Conservation (phyloP, 2,888 invertebrate species). For the Synanthedon andrenaeformis region DNA sequence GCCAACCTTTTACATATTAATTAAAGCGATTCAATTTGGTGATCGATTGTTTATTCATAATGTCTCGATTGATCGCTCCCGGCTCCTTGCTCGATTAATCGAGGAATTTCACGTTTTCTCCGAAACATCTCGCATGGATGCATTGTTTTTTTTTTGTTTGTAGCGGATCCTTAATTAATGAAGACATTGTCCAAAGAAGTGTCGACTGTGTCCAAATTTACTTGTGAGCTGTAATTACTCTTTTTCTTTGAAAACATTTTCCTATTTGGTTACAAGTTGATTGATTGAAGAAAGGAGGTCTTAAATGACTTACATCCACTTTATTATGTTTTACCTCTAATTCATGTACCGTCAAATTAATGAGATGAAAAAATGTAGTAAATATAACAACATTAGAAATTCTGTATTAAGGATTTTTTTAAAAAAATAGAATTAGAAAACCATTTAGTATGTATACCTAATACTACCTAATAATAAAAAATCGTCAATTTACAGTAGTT, state of each 20-base stretch:
- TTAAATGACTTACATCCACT: too few species aligned
- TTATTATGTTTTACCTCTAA: too few species aligned
- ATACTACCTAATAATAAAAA: too few species aligned
- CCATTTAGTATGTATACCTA: neutral
- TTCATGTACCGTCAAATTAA: too few species aligned
- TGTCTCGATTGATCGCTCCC: conserved; percentile 30
- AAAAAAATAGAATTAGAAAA: too few species aligned
- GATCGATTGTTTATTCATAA: conserved; percentile 27
- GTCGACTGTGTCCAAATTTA: conserved; percentile 24
- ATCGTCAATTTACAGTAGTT: conserved; percentile 18
- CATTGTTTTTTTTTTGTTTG: conserved; percentile 35
- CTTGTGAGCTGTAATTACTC: too few species aligned
- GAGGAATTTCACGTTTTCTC: conserved; percentile 54
- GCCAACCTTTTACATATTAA: conserved; percentile 17
- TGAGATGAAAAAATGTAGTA: too few species aligned
- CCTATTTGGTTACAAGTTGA: too few species aligned
- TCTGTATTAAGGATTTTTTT: too few species aligned
- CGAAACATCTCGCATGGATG: conserved; percentile 52
- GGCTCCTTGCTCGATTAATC: conserved; percentile 45
- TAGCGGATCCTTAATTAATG: conserved; percentile 39
- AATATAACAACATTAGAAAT: too few species aligned
- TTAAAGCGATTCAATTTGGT: conserved; percentile 16
- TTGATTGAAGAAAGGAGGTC: too few species aligned
- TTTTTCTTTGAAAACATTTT: too few species aligned
- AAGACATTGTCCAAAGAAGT: conserved; percentile 52